A percentile compares a stretch with the other conserved stretches of the same genome.
Conservation (phyloP, 2,888 invertebrate species). For the Carpatolechia fugitivella region DNA sequence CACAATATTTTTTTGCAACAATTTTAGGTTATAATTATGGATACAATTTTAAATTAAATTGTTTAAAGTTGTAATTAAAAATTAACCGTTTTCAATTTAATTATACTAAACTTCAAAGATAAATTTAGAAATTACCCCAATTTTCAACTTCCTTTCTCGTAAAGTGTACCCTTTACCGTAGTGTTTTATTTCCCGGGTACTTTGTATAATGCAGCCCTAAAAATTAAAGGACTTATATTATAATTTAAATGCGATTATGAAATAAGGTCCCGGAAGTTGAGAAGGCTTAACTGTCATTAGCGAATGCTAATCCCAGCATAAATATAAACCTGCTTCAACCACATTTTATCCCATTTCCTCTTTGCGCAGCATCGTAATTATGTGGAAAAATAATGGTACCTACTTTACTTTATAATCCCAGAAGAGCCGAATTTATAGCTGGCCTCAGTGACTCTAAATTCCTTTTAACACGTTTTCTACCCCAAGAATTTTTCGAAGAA, state of each 20-base stretch:
- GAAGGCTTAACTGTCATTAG: constrained; percentile 17
- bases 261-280: constrained; percentile 21
- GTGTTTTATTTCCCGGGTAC: constrained; percentile 3
- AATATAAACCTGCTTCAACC: constrained; percentile 29
- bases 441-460: constrained; percentile 38
- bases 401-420: constrained; percentile 38
- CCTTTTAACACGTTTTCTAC: constrained; percentile 29
- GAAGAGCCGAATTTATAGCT: constrained; percentile 36
- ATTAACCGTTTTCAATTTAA: not conserved
- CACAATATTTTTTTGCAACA: too few species aligned
- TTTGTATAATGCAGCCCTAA: constrained; percentile 11
- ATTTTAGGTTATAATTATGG: too few species aligned
- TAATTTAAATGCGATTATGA: constrained; percentile 12
- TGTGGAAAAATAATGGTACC: constrained; percentile 34
- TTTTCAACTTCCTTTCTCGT: not conserved
- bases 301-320: constrained; percentile 22
- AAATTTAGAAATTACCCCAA: not conserved
- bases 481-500: constrained; percentile 28
- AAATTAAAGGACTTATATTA: constrained; percentile 4
- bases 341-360: constrained; percentile 13
- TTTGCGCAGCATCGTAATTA: constrained; percentile 36
- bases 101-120: not conserved
- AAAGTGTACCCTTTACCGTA: not conserved
- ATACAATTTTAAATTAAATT: too few species aligned
- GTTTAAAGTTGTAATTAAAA: too few species aligned